A percentile compares a stretch with the other conserved stretches of the same genome.
Conservation (phyloP, 37 sponge, comb jelly and placozoan species). For the Aplysina aerophoba region DNA sequence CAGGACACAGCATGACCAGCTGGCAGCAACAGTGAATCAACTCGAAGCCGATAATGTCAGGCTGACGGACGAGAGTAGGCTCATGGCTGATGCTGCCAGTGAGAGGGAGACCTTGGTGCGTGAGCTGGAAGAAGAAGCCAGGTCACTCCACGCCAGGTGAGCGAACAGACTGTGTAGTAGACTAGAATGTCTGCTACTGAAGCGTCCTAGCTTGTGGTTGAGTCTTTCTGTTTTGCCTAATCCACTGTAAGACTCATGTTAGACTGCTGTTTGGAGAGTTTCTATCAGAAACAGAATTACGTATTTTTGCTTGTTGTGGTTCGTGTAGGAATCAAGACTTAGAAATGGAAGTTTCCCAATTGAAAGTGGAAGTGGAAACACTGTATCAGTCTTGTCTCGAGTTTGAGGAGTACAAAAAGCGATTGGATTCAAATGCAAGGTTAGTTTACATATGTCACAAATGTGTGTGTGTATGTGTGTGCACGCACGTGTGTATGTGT, state of each 20-base stretch:
- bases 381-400: slow-evolving; percentile 38
- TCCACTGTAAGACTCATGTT: neutral
- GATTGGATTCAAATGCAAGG: neutral
- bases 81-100: too few relatives aligned
- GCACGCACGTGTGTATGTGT: neutral
- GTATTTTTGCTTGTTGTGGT: too few relatives aligned
- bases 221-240: neutral
- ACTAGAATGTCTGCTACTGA: neutral
- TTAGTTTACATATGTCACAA: too few relatives aligned
- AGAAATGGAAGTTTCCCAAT: slow-evolving; percentile 32
- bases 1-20: too few relatives aligned
- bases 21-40: too few relatives aligned
- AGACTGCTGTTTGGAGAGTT: neutral
- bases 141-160: too few relatives aligned
- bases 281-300: neutral
- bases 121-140: too few relatives aligned
- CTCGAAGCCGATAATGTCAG: too few relatives aligned
- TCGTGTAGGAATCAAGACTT: slow-evolving; percentile 27
- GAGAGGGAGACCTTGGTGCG: too few relatives aligned
- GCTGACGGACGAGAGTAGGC: too few relatives aligned
- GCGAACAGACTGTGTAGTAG: too few relatives aligned
- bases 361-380: slow-evolving; percentile 45
- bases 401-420: slow-evolving; percentile 40
- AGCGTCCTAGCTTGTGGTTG: neutral
- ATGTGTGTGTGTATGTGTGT: neutral